Evolutionary conservation across 2,113 vertebrate species (phyloP).

Genomic region (Xiphophorus hellerii): DNA sequence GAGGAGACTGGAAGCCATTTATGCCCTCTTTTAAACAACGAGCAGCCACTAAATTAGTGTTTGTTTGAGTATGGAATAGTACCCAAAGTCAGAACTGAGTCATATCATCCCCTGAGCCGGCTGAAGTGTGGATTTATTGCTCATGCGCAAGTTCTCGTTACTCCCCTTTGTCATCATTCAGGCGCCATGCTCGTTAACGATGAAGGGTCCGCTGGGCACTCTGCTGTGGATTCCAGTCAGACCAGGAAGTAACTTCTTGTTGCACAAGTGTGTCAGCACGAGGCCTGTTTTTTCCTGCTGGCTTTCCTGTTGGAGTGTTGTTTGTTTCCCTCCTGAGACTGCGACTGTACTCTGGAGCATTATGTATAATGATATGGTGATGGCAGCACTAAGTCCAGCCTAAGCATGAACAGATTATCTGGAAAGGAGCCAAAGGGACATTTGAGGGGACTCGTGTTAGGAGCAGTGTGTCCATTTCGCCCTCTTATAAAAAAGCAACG

Average conservation of each 20-base stretch:
- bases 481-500: background rate
- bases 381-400: constrained; percentile 22
- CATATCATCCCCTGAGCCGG: background rate
- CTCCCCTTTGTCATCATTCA: constrained; percentile 14
- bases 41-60: constrained; percentile 12
- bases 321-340: constrained; percentile 24
- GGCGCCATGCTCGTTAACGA: constrained; percentile 18
- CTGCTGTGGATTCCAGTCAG: constrained; percentile 13
- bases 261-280: constrained; percentile 33
- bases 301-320: constrained; percentile 40
- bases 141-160: constrained; percentile 10
- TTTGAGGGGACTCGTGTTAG: background rate
- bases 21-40: constrained; percentile 26
- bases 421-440: constrained; percentile 17
- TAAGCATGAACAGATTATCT: constrained; percentile 40
- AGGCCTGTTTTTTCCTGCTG: constrained; percentile 11
- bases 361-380: constrained; percentile 8
- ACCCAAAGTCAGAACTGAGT: constrained; percentile 13
- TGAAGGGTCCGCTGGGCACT: background rate
- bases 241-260: constrained; percentile 33
- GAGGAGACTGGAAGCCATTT: constrained; percentile 36
- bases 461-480: background rate
- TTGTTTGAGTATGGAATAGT: constrained; percentile 20
- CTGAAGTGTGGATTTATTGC: background rate
- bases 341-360: constrained; percentile 4